Percentiles rank a stretch among this genome's conserved stretches.
Conservation (phyloP, 2,113 vertebrate genomes). For the Menidia beryllina region DNA sequence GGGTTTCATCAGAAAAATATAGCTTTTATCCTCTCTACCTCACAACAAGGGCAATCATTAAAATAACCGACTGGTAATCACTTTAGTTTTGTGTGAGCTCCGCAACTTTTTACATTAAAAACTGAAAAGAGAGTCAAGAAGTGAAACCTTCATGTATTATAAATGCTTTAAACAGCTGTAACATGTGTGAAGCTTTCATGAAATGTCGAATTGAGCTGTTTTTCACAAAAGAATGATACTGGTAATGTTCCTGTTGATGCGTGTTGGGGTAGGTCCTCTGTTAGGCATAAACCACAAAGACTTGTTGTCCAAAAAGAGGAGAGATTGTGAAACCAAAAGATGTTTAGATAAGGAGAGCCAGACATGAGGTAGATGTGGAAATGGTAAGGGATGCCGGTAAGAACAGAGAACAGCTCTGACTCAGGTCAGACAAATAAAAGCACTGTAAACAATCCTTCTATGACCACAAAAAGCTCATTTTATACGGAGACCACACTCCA, state of each 20-base stretch:
- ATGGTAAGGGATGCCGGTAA: too few relatives aligned
- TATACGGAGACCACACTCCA: slow-evolving; percentile 35
- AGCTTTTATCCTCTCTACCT: too few relatives aligned
- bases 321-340: slow-evolving; percentile 40
- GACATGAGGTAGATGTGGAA: background rate
- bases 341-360: slow-evolving; percentile 10
- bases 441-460: slow-evolving; percentile 20
- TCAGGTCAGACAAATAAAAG: slow-evolving; percentile 18
- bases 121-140: slow-evolving; percentile 2
- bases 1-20: too few relatives aligned
- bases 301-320: slow-evolving; percentile 18
- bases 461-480: slow-evolving; percentile 12
- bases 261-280: background rate
- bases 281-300: background rate
- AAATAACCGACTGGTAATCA: slow-evolving; percentile 4
- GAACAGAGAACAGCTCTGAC: background rate
- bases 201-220: too few relatives aligned
- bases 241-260: background rate
- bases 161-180: background rate
- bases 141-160: background rate
- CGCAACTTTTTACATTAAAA: slow-evolving; percentile 3
- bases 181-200: too few relatives aligned
- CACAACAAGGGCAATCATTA: slow-evolving; percentile 10
- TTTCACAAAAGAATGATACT: too few relatives aligned
- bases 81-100: background rate